Conservation (phyloP, 2,888 invertebrate genomes). For the Ochropleura leucogaster region DNA sequence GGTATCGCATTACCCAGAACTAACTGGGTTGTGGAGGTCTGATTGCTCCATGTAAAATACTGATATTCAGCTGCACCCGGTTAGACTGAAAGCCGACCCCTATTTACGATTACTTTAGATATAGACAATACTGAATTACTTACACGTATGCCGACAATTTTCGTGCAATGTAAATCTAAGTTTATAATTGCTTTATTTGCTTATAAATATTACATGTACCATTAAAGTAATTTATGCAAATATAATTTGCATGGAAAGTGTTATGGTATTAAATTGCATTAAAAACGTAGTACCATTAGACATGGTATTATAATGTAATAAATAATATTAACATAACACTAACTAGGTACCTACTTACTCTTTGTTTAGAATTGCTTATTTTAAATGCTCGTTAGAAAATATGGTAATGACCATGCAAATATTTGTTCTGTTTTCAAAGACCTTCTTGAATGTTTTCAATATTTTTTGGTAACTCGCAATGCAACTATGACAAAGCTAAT, state of each 20-base stretch:
- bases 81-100: too few relatives aligned
- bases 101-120: neutral
- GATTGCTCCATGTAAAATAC: too few relatives aligned
- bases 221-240: constrained; percentile 46
- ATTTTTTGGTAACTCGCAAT: neutral
- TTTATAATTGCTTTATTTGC: constrained; percentile 12
- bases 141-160: constrained; percentile 7
- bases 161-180: constrained; percentile 10
- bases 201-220: neutral
- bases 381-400: constrained; percentile 2
- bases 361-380: constrained; percentile 10
- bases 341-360: neutral
- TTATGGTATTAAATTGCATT: constrained; percentile 39
- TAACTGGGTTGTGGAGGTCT: too few relatives aligned
- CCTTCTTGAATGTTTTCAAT: neutral
- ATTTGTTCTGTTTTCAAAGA: constrained; percentile 11
- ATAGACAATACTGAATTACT: neutral
- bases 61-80: too few relatives aligned
- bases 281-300: constrained; percentile 45
- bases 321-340: constrained; percentile 42
- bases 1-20: too few relatives aligned
- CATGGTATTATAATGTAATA: constrained; percentile 23
- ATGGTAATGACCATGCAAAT: neutral
- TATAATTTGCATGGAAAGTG: constrained; percentile 42
- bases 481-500: neutral